Evolutionary conservation across 1,140 invertebrate genomes (phyloP), one percentile per base, ranked within the genome.

Genomic region (Bombus superbus): DNA sequence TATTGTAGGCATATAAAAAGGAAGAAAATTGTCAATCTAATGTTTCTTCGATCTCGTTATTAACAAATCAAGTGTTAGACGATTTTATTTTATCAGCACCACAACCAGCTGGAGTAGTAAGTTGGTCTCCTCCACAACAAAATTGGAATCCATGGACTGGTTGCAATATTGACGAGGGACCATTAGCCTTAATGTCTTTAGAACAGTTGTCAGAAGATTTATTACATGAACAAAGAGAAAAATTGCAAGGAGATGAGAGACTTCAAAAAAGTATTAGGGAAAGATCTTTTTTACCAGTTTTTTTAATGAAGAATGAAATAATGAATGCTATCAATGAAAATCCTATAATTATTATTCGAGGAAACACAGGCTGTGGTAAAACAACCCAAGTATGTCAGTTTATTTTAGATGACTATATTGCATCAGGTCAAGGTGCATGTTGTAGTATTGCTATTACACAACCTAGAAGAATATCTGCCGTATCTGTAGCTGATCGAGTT

Each of bases 71-170:
- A 85, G 95, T 96, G 25, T 90, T 97, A 76, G 96, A 97, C 77
- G 97, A 97, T 75, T 97, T 97, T 92, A 94, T 96, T 76, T 94
- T 96, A 3, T 95, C 95, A 13, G 95, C 95, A 85, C 96, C 96
- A 0, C 96, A 96, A 76, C 93, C 95, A 32, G 96, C 96, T 38
- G 97, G 98, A 25, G 97, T 99, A 0, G 98, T 99, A 28, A 97
- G 98, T 5, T 99, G 99, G 99, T 98, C 98, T 3, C 99, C 99
- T 2, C 99, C 99, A 0, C 97, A 97, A 87, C 96, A 96, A 22
- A 99, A 99, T 94, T 99, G 99, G 99, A 99, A 99, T 95, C 97
- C 99, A 15, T 99, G 99, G 99, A 97, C 97, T 42, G 97, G 97
- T 0, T 98, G 98, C 91, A 99, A 99, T 93, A 99, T 99, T 91